phyloP scores from a whole-genome alignment of 1,140 invertebrate species.

The Philotrypesis tridentata region DNA sequence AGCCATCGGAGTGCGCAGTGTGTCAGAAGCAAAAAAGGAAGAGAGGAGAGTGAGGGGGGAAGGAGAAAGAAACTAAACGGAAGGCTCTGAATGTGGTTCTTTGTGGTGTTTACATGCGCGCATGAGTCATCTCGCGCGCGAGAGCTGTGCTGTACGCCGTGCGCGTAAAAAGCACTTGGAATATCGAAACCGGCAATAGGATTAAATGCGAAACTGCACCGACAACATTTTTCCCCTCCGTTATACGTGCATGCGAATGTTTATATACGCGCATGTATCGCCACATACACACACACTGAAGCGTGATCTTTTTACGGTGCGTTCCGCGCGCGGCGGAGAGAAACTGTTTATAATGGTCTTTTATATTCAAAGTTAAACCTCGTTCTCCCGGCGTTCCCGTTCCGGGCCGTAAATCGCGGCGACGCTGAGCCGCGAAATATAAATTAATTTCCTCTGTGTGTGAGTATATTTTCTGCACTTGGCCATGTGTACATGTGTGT shows the following conservation, averaged over 20 bases:
- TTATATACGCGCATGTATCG: not conserved
- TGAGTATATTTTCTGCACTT: conserved; percentile 44
- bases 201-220: conserved; percentile 44
- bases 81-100: conserved; percentile 28
- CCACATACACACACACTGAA: not conserved
- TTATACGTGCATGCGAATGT: not conserved
- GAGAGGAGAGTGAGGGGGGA: not conserved
- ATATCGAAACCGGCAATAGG: conserved; percentile 39
- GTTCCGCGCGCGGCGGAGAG: conserved; percentile 39
- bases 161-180: conserved; percentile 16
- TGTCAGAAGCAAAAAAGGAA: too few relatives aligned
- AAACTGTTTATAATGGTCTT: conserved; percentile 50
- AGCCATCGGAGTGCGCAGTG: too few relatives aligned
- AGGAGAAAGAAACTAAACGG: conserved; percentile 48
- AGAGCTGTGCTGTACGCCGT: too few relatives aligned
- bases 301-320: conserved; percentile 38
- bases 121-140: conserved; percentile 29
- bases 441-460: conserved; percentile 49
- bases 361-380: conserved; percentile 48
- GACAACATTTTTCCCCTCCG: conserved; percentile 31
- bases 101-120: conserved; percentile 35
- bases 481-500: conserved; percentile 1
- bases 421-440: conserved; percentile 47
- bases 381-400: conserved; percentile 40
- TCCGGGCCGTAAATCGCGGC: conserved; percentile 51